A percentile compares a stretch with the other conserved stretches of the same genome.
These are phyloP conservation scores for Ficedula albicollis DNA, from an alignment of 2,797 vertebrate species.

Conservation along the genomic window DNA sequence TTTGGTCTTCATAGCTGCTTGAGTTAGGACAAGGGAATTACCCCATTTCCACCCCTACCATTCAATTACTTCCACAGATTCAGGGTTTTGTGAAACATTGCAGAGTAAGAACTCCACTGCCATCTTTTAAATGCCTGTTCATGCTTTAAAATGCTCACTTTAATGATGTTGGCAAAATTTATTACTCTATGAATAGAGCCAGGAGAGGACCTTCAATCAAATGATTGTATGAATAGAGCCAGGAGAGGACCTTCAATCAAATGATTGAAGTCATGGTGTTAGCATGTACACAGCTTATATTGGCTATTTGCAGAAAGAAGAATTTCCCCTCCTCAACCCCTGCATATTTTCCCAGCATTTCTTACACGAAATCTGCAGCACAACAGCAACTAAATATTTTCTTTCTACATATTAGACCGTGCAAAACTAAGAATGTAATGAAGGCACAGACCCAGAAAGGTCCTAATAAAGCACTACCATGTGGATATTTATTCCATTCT, in stretches of 20 bases:
- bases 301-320: neutral
- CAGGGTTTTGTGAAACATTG: neutral
- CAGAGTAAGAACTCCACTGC: neutral
- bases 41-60: neutral
- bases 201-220: neutral
- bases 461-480: neutral
- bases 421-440: neutral
- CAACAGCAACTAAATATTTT: neutral
- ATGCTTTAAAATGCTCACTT: neutral
- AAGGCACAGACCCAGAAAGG: neutral
- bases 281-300: neutral
- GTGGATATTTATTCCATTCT: neutral
- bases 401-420: neutral
- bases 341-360: neutral
- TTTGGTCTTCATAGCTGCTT: neutral
- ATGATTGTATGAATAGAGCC: neutral
- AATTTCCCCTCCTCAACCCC: neutral
- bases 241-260: neutral
- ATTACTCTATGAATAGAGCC: neutral
- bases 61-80: neutral
- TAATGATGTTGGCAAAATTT: neutral
- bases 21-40: neutral
- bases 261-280: neutral
- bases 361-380: neutral
- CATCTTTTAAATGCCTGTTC: neutral